A percentile compares a stretch with the other conserved stretches of the same genome.
These are phyloP conservation scores for Darevskia nairensis DNA, from an alignment of 2,797 vertebrate genomes.

Conservation along the genomic window DNA sequence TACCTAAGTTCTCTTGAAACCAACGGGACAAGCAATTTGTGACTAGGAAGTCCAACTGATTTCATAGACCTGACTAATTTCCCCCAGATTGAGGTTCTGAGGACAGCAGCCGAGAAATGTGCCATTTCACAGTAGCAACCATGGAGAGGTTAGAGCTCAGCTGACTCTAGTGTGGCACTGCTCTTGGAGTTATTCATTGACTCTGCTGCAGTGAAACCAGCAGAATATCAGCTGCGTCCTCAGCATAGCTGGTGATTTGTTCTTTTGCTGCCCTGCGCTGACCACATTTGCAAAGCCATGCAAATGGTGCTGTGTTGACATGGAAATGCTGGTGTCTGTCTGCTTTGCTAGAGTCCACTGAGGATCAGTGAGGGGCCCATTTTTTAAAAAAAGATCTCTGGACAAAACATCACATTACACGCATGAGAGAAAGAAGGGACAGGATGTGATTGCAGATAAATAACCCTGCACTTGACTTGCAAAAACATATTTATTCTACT, in stretches of 20 bases:
- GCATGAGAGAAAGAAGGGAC: background rate
- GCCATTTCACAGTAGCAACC: background rate
- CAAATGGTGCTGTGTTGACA: background rate
- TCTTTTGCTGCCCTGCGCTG: background rate
- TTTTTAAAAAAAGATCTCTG: background rate
- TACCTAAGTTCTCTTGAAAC: too few species aligned
- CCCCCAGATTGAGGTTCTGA: background rate
- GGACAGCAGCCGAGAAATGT: background rate
- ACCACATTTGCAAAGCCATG: background rate
- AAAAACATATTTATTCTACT: background rate
- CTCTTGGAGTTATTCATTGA: constrained; percentile 20
- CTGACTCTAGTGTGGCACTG: background rate
- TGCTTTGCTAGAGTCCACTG: background rate
- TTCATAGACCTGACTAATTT: background rate
- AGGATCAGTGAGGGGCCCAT: background rate
- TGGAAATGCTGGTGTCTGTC: background rate
- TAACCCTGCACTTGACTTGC: background rate
- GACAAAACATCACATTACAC: too few species aligned
- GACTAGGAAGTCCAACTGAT: background rate
- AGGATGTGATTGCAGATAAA: background rate
- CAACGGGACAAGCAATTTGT: background rate
- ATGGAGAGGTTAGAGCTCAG: background rate
- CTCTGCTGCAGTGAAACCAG: background rate
- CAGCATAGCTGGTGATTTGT: constrained; percentile 1
- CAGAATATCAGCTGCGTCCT: constrained; percentile 5